A percentile compares a stretch with the other conserved stretches of the same genome.
phyloP scores from a whole-genome alignment of 1,140 invertebrate species.

The Drosophila ercepeae region DNA sequence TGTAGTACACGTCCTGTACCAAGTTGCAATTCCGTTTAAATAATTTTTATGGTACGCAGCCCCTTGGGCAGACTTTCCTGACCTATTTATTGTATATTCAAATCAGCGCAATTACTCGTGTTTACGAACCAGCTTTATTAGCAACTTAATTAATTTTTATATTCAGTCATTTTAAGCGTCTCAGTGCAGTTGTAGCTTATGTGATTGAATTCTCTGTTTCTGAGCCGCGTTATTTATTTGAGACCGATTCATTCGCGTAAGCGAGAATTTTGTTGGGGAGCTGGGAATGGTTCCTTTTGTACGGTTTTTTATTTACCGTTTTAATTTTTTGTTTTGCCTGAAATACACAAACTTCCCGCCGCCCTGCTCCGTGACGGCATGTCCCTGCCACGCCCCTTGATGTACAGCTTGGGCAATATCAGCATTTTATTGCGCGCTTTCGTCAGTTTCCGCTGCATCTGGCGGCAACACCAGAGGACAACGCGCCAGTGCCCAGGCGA shows the following conservation, averaged over 20 bases:
- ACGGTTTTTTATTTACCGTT: conserved; percentile 20
- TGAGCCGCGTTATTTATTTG: neutral
- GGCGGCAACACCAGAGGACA: neutral
- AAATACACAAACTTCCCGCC: conserved; percentile 49
- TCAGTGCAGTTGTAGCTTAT: too few relatives aligned
- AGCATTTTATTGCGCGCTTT: conserved; percentile 72
- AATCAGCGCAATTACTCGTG: too few relatives aligned
- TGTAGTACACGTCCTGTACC: too few relatives aligned
- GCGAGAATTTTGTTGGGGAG: too few relatives aligned
- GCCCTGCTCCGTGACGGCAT: neutral
- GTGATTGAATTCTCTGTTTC: neutral
- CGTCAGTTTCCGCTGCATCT: conserved; percentile 59
- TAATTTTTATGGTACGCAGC: too few relatives aligned
- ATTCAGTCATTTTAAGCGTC: too few relatives aligned
- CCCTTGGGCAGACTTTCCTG: too few relatives aligned
- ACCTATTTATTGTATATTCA: too few relatives aligned
- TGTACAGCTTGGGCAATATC: conserved; percentile 65
- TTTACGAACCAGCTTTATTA: too few relatives aligned
- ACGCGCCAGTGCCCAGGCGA: neutral
- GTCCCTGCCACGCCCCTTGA: conserved; percentile 24
- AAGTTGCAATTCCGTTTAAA: too few relatives aligned
- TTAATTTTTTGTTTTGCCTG: conserved; percentile 65
- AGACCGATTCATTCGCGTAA: too few relatives aligned
- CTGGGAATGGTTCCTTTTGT: neutral
- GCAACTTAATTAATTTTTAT: too few relatives aligned